A percentile compares a stretch with the other conserved stretches of the same genome.
Evolutionary conservation across 2,113 vertebrate species (phyloP).

Genomic region (Opisthocomus hoazin): DNA sequence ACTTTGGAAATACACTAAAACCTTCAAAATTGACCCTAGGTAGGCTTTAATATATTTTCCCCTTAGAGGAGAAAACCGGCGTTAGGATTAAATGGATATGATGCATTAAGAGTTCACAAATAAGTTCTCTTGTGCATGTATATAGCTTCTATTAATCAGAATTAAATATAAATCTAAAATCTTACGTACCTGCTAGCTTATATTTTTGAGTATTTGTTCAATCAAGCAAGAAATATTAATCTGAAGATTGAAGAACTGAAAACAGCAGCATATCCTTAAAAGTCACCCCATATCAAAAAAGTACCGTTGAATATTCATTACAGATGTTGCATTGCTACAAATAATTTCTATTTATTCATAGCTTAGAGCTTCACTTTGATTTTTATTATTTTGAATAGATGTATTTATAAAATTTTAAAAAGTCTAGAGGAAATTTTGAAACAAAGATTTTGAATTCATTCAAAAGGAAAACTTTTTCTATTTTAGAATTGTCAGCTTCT

Average conservation of each 20-base stretch:
- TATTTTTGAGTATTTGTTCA: neutral
- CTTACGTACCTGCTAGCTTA: neutral
- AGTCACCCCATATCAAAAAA: neutral
- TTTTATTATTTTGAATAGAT: neutral
- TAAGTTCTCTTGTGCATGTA: neutral
- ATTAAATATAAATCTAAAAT: neutral
- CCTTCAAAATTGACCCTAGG: neutral
- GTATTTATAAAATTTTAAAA: neutral
- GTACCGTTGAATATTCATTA: neutral
- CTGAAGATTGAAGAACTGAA: neutral
- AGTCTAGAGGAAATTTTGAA: neutral
- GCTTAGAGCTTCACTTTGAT: neutral
- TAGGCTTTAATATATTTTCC: neutral
- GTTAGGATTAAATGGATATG: neutral
- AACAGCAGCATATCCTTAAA: neutral
- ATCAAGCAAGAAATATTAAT: neutral
- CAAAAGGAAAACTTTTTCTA: neutral
- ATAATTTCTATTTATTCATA: neutral
- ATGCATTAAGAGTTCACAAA: neutral
- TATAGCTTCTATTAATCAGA: neutral
- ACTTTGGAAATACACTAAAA: neutral
- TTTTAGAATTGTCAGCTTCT: neutral
- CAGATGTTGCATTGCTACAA: neutral
- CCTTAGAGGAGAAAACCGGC: neutral
- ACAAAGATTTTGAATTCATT: neutral